Conservation (phyloP, 1,140 invertebrate species). For the Pogonognathellus flavescens region DNA sequence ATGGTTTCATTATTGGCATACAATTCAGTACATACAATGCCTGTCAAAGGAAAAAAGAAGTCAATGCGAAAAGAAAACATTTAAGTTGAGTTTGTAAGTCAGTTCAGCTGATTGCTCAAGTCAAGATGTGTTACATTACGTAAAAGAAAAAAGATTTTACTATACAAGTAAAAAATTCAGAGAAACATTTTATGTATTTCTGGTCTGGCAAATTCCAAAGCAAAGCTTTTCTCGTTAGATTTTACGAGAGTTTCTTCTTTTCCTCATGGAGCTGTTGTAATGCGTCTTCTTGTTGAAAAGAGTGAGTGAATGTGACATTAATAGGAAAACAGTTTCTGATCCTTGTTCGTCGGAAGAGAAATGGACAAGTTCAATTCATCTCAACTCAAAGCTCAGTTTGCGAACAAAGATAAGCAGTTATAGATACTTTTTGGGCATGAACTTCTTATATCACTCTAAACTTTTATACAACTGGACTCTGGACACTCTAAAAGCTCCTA, state of each 20-base stretch:
- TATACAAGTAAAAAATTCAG: slow-evolving; percentile 4
- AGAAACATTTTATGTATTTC: slow-evolving; percentile 29
- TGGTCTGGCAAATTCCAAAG: slow-evolving; percentile 32
- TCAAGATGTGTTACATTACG: slow-evolving; percentile 42
- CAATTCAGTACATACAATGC: slow-evolving; percentile 1
- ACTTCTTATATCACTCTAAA: no score
- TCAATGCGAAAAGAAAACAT: slow-evolving; percentile 26
- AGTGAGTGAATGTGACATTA: slow-evolving; percentile 37
- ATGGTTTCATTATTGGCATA: neutral
- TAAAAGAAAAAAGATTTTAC: slow-evolving; percentile 29
- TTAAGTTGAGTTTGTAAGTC: slow-evolving; percentile 31
- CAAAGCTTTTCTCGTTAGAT: slow-evolving; percentile 39
- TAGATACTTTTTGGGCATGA: neutral
- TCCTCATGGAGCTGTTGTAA: neutral
- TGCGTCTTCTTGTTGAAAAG: slow-evolving; percentile 15
- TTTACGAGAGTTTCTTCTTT: slow-evolving; percentile 35
- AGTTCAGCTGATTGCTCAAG: slow-evolving; percentile 11
- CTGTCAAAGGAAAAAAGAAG: neutral
- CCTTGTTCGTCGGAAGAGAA: slow-evolving; percentile 26
- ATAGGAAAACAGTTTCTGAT: slow-evolving; percentile 50
- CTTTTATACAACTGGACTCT: no score
- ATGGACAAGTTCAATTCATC: slow-evolving; percentile 33
- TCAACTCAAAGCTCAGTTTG: neutral
- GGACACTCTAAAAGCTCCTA: no score
- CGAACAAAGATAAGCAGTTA: slow-evolving; percentile 10